Base-by-base conservation (phyloP, 2,888 invertebrate species). In the Thyatira batis region DNA sequence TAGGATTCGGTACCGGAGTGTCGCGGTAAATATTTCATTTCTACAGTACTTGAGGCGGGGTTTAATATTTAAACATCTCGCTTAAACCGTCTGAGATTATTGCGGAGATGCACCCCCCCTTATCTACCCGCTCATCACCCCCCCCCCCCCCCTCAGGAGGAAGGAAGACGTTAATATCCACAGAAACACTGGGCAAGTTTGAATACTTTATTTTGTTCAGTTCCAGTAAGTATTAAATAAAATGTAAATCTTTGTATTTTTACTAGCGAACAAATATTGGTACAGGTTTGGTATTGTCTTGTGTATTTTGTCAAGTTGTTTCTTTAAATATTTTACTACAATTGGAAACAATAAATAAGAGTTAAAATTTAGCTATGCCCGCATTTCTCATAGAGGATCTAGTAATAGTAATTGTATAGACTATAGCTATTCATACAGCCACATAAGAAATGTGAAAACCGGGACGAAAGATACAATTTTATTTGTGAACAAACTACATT, bases 41-140 rank as follows among this genome's bases (percentile, higher is more conserved):
- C 27, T 39, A 11, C 48, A 21, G 48, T 48, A 28, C 48, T 48
- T 48, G 48, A 48, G 27, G 20, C 48, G 48, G 10, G 45, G 48
- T 50, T 50, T 50, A 50, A 53, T 53, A 53, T 53, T 53, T 53
- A 53, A 53, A 45, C 23, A 33, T 30, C 39, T 39, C 45, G 44
- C 44, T 50, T 45, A 46, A 45, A 17, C 45, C 54, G 21, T 9
- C 50, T 50, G 33, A 54, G 50, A 50, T 53, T 54, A 54, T 45
- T 53, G 45, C 53, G 21, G 48, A 39, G 39, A 39, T 39, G 39
- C 39, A 45, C 48, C 46, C 23, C 25, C n/a, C 27, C 17, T 11
- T 13, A 6, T 23, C 9, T 8, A 2, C 44, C 44, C 44, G 3
- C 20, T 20, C 13, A 5, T 23, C n/a, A 4, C 13, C 13, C 25